Evolutionary conservation across 2,797 vertebrate species (phyloP).

Genomic region (Parotocinclus haroldoi): DNA sequence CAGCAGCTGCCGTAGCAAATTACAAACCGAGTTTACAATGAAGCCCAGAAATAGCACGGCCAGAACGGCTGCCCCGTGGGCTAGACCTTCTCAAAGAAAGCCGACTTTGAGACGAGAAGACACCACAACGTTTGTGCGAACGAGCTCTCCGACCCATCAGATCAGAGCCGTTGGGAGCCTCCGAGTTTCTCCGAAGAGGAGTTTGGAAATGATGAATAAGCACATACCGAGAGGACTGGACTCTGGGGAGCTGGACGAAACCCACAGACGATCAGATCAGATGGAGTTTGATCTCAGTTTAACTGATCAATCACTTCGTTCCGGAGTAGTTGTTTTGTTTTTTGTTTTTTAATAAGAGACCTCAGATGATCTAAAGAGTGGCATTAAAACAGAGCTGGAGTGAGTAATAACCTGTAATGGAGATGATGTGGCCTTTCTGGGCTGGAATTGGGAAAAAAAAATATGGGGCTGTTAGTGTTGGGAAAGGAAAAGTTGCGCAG

Average conservation of each 20-base stretch:
- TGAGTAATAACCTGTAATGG: neutral
- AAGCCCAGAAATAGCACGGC: constrained; percentile 20
- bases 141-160: neutral
- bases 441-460: constrained; percentile 5
- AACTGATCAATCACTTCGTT: too few relatives aligned
- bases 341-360: too few relatives aligned
- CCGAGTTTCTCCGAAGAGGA: constrained; percentile 28
- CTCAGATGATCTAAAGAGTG: too few relatives aligned
- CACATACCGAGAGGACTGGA: constrained; percentile 35
- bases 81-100: neutral
- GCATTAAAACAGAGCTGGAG: too few relatives aligned
- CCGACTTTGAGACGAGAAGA: too few relatives aligned
- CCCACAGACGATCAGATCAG: neutral
- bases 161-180: neutral
- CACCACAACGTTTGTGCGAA: too few relatives aligned
- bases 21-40: constrained; percentile 19
- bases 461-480: neutral
- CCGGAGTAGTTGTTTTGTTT: too few relatives aligned
- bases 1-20: constrained; percentile 24
- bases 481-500: neutral
- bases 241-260: constrained; percentile 2
- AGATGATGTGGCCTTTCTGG: constrained; percentile 19
- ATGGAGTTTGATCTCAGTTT: neutral
- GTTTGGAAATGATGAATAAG: constrained; percentile 42
- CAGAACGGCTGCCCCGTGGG: constrained; percentile 5